Percentiles rank a stretch among this genome's conserved stretches.
Conservation (phyloP, 2,888 invertebrate genomes). For the Drepanosiphum platanoidis region DNA sequence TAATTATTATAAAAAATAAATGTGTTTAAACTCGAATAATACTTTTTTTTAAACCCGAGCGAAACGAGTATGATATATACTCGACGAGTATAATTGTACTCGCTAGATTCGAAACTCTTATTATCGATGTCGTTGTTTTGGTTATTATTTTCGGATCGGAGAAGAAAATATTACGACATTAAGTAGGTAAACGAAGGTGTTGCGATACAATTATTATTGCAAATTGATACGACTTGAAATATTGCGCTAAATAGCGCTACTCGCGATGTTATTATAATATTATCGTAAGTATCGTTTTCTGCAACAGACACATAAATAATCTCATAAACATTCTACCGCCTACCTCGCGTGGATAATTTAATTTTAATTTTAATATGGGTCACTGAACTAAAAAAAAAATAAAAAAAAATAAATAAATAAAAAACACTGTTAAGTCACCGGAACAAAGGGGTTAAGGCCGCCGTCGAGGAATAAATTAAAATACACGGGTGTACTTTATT, state of each 20-base stretch:
- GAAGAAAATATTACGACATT: no score
- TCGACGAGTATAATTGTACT: no score
- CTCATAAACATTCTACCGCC: slow-evolving; percentile 12
- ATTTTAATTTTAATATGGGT: slow-evolving; percentile 29
- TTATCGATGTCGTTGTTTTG: no score
- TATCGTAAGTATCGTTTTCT: background rate
- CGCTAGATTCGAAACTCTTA: no score
- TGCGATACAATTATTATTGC: background rate
- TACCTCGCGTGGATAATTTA: slow-evolving; percentile 34
- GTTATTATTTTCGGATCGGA: no score
- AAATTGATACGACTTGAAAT: background rate
- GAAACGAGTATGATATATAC: no score
- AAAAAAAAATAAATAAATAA: background rate
- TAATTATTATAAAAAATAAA: no score
- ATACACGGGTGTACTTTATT: background rate
- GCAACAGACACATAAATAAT: background rate
- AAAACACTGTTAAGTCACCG: slow-evolving; percentile 24
- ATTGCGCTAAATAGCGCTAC: no score
- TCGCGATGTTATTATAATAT: background rate
- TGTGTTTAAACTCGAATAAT: no score
- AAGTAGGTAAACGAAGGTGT: no score
- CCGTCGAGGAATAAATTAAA: slow-evolving; percentile 10
- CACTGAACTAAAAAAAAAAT: slow-evolving; percentile 16
- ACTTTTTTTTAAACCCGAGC: no score
- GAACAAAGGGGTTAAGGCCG: slow-evolving; percentile 41